Percentiles rank a stretch among this genome's conserved stretches.
These are phyloP conservation scores for Phasianus colchicus DNA, from an alignment of 2,113 vertebrate species.

Conservation along the genomic window DNA sequence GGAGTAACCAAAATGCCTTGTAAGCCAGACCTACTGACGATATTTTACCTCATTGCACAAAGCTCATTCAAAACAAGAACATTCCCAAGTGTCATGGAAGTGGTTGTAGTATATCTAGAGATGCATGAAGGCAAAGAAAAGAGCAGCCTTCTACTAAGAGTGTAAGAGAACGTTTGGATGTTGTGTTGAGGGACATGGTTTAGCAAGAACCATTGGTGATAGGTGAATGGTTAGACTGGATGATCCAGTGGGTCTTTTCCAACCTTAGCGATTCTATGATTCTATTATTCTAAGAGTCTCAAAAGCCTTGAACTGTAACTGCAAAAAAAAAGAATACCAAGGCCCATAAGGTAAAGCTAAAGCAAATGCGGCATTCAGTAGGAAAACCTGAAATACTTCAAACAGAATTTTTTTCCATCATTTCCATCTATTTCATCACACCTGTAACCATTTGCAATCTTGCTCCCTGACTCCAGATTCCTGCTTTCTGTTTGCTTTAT, in stretches of 20 bases:
- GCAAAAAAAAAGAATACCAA: neutral
- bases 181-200: no score
- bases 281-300: neutral
- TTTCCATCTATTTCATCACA: neutral
- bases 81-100: neutral
- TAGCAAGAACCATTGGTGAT: no score
- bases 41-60: neutral
- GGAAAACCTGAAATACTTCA: neutral
- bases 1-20: neutral
- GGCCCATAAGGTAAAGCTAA: neutral
- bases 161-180: no score
- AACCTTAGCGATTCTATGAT: no score
- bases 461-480: neutral
- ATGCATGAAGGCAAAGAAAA: neutral
- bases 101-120: accelerated
- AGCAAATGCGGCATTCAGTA: neutral
- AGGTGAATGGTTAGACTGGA: no score
- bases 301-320: neutral
- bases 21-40: accelerated
- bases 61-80: neutral
- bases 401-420: neutral
- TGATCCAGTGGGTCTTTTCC: no score
- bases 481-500: neutral
- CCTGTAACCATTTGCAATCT: neutral
- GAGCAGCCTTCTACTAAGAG: neutral